Evolutionary conservation across 92 coral and sea anemone species (phyloP).

Genomic region (Diadumene lineata): DNA sequence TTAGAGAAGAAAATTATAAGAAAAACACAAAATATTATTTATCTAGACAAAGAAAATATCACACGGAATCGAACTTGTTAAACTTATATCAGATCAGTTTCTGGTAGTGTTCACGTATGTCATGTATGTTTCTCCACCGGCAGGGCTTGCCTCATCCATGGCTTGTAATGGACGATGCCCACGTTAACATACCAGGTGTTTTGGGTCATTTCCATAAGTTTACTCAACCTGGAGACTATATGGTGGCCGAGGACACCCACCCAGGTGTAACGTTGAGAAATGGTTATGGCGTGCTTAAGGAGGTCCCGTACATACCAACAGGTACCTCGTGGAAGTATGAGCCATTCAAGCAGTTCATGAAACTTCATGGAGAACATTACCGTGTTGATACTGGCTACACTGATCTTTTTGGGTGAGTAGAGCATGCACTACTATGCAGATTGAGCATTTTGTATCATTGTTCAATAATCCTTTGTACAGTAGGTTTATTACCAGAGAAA

Average conservation of each 20-base stretch:
- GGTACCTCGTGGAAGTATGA: constrained; percentile 22
- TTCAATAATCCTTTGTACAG: too few species aligned
- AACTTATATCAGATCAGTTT: too few species aligned
- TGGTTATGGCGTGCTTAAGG: constrained; percentile 49
- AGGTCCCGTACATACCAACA: constrained; percentile 19
- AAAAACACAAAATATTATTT: too few species aligned
- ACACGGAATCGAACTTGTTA: too few species aligned
- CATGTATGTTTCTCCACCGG: too few species aligned
- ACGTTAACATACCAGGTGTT: constrained; percentile 37
- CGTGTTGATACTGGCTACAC: constrained; percentile 47
- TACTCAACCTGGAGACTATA: constrained; percentile 56
- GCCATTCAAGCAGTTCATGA: constrained; percentile 39
- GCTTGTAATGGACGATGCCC: constrained; percentile 57
- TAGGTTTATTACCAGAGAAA: too few species aligned
- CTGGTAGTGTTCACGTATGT: too few species aligned
- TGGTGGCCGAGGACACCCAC: constrained; percentile 56
- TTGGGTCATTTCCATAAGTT: constrained; percentile 51
- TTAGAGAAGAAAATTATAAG: too few species aligned
- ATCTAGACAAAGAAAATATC: too few species aligned
- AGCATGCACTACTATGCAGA: background rate
- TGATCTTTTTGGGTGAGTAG: constrained; percentile 59
- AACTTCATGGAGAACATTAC: constrained; percentile 28
- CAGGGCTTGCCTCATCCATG: constrained; percentile 70
- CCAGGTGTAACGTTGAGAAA: background rate
- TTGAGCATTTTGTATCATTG: too few species aligned